Conservation (phyloP, 2,888 invertebrate species). For the Agrypnus murinus region DNA sequence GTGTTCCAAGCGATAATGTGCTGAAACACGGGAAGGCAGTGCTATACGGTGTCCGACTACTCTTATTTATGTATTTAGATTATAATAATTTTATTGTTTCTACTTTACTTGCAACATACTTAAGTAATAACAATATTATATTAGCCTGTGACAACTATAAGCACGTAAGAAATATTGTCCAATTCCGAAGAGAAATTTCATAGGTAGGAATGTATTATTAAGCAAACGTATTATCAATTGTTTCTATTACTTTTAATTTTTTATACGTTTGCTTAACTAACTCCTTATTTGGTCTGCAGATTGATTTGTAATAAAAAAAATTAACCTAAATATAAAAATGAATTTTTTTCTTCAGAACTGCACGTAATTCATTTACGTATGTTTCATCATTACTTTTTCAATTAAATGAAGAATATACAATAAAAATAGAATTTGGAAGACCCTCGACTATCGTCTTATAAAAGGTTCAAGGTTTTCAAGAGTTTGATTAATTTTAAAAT, state of each 20-base stretch:
- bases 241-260: too few relatives aligned
- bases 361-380: constrained; percentile 5
- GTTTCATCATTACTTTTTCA: constrained; percentile 40
- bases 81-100: constrained; percentile 49
- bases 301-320: neutral
- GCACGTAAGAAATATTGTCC: constrained; percentile 46
- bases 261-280: too few relatives aligned
- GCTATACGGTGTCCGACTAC: constrained; percentile 69
- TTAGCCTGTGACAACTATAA: constrained; percentile 61
- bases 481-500: too few relatives aligned
- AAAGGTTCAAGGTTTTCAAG: too few relatives aligned
- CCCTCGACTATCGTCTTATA: constrained; percentile 55
- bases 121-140: constrained; percentile 60
- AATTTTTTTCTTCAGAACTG: too few relatives aligned
- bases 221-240: too few relatives aligned
- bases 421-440: constrained; percentile 62
- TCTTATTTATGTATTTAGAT: constrained; percentile 50
- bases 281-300: too few relatives aligned
- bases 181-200: neutral
- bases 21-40: constrained; percentile 72
- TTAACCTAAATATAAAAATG: neutral
- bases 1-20: constrained; percentile 72
- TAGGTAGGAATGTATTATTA: too few relatives aligned
- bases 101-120: constrained; percentile 52
- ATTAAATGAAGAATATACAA: constrained; percentile 39